Evolutionary conservation across 1,140 invertebrate genomes (phyloP), one percentile per base, ranked within the genome.

Genomic region (Trachymyrmex cornetzi): DNA sequence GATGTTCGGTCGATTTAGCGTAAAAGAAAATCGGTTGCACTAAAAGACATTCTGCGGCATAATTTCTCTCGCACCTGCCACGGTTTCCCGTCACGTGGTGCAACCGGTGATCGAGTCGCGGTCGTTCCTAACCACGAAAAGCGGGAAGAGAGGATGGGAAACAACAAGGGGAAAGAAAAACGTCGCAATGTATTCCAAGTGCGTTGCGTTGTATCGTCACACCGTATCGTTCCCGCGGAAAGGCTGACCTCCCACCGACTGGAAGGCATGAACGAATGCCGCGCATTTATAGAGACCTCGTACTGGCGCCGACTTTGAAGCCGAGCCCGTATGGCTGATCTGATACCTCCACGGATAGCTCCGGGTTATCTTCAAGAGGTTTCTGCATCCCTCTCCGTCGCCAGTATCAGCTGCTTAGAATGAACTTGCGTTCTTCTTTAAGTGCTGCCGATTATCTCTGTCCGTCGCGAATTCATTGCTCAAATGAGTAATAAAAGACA

Each of bases 201-300:
- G 24, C 3, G 63, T 22, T 38, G 16, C 53, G 22, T 63, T 34
- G 12, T 59, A n/a, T 57, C 12, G 53, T 44, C 48, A 14, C 48
- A 12, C 7, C 48, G 77, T 81, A 72, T 85, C 72, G 88, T 82
- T 86, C 66, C 66, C 64, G 59, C 50, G 59, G 80, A 85, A 87
- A 91, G 90, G 63, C 89, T 81, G 75, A 89, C 81, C 90, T 91
- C 85, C 81, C 81, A 87, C 77, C 72, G 72, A 91, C 90, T 91
- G 86, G 63, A 89, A 85, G 81, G 81, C 66, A 91, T 84, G 48
- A 72, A 85, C 74, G 77, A 30, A 71, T 77, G 75, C 57, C 67
- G 86, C 80, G 89, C 89, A 89, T 89, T 91, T 91, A 91, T 87
- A 91, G 48, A 84, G 77, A 67, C 84, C 71, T 87, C 63, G 38